Conservation (phyloP, 2,888 invertebrate genomes). For the Tiphia femorata region DNA sequence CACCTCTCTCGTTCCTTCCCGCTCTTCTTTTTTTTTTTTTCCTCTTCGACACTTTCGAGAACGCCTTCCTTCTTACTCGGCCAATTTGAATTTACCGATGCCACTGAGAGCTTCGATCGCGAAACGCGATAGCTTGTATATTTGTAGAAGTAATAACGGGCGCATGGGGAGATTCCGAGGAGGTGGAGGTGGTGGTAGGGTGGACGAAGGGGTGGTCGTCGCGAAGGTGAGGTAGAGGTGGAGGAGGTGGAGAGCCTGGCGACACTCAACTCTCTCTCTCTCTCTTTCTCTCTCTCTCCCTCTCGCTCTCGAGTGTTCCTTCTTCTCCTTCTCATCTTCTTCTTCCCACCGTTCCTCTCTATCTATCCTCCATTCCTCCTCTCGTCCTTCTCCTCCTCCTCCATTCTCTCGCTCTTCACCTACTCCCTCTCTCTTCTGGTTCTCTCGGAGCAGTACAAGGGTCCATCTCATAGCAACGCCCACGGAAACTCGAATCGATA, state of each 20-base stretch:
- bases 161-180: constrained; percentile 15
- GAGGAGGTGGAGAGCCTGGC: constrained; percentile 66
- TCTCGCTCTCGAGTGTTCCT: constrained; percentile 34
- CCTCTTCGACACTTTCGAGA: no score
- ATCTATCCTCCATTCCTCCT: constrained; percentile 39
- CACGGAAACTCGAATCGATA: constrained; percentile 68
- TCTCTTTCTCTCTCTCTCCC: constrained; percentile 19
- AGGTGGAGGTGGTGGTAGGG: constrained; percentile 14
- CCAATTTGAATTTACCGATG: no score
- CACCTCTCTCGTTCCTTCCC: constrained; percentile 5
- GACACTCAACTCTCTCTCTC: constrained; percentile 63
- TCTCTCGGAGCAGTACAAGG: constrained; percentile 64
- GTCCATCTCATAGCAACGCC: constrained; percentile 70
- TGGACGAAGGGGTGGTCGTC: constrained; percentile 27
- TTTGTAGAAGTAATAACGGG: constrained; percentile 64
- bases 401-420: constrained; percentile 36
- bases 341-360: constrained; percentile 34
- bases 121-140: constrained; percentile 59
- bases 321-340: neutral
- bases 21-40: constrained; percentile 37
- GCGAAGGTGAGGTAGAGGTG: constrained; percentile 50
- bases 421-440: constrained; percentile 31
- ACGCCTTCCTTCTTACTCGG: no score
- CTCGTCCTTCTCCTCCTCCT: constrained; percentile 19
- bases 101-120: constrained; percentile 47